Percentiles rank a stretch among this genome's conserved stretches.
These are phyloP conservation scores for Fukomys damarensis DNA, from an alignment of 2,113 vertebrate species.

Conservation along the genomic window DNA sequence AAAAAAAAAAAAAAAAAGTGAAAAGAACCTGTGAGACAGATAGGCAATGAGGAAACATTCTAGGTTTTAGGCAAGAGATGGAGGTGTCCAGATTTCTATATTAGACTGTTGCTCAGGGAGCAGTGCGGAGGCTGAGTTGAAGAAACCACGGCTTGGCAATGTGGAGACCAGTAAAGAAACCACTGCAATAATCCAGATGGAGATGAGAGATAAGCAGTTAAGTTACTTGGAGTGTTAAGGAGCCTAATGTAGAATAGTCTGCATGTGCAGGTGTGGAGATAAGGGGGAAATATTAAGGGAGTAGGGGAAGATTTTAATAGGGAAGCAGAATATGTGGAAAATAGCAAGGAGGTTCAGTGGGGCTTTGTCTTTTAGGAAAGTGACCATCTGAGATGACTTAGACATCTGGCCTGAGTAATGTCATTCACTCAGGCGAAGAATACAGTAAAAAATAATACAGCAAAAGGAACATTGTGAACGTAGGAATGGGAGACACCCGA, in stretches of 20 bases:
- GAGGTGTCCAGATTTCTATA: constrained; percentile 2
- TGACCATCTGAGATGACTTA: not conserved
- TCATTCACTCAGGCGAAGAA: not conserved
- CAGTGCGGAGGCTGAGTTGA: not conserved
- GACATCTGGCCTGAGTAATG: not conserved
- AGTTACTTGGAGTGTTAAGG: not conserved
- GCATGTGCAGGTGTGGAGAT: not conserved
- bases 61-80: constrained; percentile 1
- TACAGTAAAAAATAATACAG: not conserved
- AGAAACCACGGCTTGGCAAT: not conserved
- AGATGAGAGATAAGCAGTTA: not conserved
- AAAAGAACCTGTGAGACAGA: too few species aligned
- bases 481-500: not conserved
- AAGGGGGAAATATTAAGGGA: not conserved
- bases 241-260: not conserved
- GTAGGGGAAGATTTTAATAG: not conserved
- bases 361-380: not conserved
- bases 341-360: not conserved
- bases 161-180: not conserved
- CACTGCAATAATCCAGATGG: not conserved
- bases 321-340: not conserved
- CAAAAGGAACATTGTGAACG: not conserved
- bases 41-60: not conserved
- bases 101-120: not conserved
- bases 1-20: too few species aligned